Percentiles rank a stretch among this genome's conserved stretches.
These are phyloP conservation scores for Notodonta ziczac DNA, from an alignment of 2,888 invertebrate species.

Conservation along the genomic window DNA sequence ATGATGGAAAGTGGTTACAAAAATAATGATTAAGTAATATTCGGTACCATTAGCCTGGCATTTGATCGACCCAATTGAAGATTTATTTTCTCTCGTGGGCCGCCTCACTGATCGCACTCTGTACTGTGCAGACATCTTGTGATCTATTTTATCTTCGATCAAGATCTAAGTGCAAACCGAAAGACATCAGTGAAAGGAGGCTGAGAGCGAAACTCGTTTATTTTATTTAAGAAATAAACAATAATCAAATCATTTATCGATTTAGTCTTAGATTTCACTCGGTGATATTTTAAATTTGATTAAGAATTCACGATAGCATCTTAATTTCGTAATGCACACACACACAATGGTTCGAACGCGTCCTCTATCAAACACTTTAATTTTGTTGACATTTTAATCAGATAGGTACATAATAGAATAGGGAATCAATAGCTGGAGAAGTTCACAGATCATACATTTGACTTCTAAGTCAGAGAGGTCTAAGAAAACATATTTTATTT, in stretches of 20 bases:
- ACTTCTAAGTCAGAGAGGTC: too few species aligned
- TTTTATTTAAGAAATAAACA: constrained; percentile 76
- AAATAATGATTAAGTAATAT: constrained; percentile 53
- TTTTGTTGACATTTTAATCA: not conserved
- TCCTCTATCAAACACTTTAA: too few species aligned
- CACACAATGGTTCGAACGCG: not conserved
- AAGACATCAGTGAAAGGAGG: constrained; percentile 81
- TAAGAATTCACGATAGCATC: constrained; percentile 56
- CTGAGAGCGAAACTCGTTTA: constrained; percentile 73
- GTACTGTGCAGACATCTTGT: constrained; percentile 72
- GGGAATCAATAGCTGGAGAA: too few species aligned
- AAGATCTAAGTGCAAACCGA: constrained; percentile 74
- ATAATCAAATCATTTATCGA: constrained; percentile 76
- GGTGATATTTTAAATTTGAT: constrained; percentile 64
- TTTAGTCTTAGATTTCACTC: constrained; percentile 66
- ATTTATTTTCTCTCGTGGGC: constrained; percentile 78
- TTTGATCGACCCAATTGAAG: constrained; percentile 82
- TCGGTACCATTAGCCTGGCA: constrained; percentile 65
- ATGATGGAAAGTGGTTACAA: constrained; percentile 44
- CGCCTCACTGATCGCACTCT: constrained; percentile 66
- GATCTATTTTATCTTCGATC: constrained; percentile 79
- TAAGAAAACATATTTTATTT: too few species aligned
- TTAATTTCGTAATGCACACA: constrained; percentile 17
- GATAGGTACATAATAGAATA: not conserved
- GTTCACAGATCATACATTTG: too few species aligned